Evolutionary conservation across 1,140 invertebrate genomes (phyloP), one percentile per base, ranked within the genome.

Genomic region (Tetraneura akinire): DNA sequence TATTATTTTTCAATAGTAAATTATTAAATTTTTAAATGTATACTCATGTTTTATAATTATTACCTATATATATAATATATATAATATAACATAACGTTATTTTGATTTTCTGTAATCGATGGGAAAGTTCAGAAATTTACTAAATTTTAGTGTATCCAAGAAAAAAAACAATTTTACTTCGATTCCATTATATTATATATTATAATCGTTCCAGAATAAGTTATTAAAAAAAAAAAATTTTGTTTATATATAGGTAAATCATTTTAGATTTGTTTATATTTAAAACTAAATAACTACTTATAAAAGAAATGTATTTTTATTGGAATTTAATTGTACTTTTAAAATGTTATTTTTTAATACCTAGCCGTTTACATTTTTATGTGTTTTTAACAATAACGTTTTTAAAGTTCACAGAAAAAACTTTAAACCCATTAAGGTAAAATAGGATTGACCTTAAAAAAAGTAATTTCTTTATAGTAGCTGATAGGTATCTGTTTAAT

Each of bases 121-220:
- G 18, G 32, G 4, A 66, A 66, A 45, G 62, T 66, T 66, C 62
- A 66, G 42, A 13, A n/a, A n/a, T n/a, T n/a, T n/a, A n/a, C n/a
- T n/a, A n/a, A n/a, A n/a, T n/a, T n/a, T n/a, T n/a, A n/a, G n/a
- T n/a, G n/a, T n/a, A n/a, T n/a, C n/a, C n/a, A n/a, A n/a, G n/a
- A n/a, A n/a, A n/a, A n/a, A n/a, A n/a, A n/a, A n/a, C n/a, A n/a
- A n/a, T n/a, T n/a, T n/a, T n/a, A n/a, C n/a, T n/a, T n/a, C n/a
- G n/a, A n/a, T n/a, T n/a, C 32, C 4, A 42, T n/a, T 10, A 18
- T 42, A 32, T 32, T 4, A 42, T 42, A 42, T 45, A 0, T 21
- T 66, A 55, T 21, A 21, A 18, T 51, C 14, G 14, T 3, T 14
- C 3, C n/a, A 21, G 11, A 14, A 10, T 9, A 1, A 57, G 14